Base-by-base conservation (phyloP, 2,888 invertebrate genomes). In the Parnassius mnemosyne region DNA sequence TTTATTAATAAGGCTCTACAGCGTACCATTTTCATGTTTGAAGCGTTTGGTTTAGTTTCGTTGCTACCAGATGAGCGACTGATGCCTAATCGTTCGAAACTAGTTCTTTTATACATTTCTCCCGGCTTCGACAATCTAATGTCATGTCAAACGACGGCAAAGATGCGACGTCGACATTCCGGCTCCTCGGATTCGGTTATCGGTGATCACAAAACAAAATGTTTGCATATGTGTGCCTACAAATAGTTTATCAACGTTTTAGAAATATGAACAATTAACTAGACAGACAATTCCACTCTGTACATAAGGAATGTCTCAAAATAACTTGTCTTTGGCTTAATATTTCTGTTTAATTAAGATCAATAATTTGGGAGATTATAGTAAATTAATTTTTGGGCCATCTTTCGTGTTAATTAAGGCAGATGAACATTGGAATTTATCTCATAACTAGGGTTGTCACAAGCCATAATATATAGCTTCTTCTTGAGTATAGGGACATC, bases 71-170 rank as follows among this genome's bases (percentile, higher is more conserved):
- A 80, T 79, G 80, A 79, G 80, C 84, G 80, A 88, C 87, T 90
- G 89, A 86, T 89, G 80, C 72, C 68, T 68, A 69, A 73, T 66
- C 71, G 71, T 61, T 74, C 69, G 75, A 70, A 71, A 72, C 81
- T 72, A 78, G 82, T 77, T 85, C 87, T 89, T 89, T 84, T 89
- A 90, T 89, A 89, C 85, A 85, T 83, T 84, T 84, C 83, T 80
- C 78, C 71, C 70, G 68, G 75, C 77, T 34, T 44, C 11, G 67
- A 74, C 76, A 71, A 73, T 78, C 81, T 86, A 86, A 79, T 82
- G 81, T 84, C 85, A 85, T 84, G 80, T 82, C 84, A 83, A 78
- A 84, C 71, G 78, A 76, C 76, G 70, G 75, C 80, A 83, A 83
- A 83, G 74, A 83, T 75, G 73, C 73, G 77, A 80, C 83, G 78